These are phyloP conservation scores for Sinocyclocheilus maitianheensis DNA, from an alignment of 2,113 vertebrate genomes.

Conservation along the genomic window DNA sequence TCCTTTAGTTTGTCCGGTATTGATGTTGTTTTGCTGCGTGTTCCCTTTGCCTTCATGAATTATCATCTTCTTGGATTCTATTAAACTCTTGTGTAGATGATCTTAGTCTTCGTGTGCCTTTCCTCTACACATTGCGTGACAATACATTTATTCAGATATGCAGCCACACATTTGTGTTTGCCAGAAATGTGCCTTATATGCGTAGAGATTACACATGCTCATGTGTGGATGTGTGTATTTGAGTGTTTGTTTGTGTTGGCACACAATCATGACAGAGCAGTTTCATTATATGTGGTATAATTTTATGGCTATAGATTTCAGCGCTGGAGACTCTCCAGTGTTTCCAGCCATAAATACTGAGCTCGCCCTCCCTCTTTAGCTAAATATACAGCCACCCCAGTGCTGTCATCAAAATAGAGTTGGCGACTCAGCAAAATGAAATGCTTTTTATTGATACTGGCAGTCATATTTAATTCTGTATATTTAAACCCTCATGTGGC, in stretches of 20 bases:
- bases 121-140: too few species aligned
- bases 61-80: too few species aligned
- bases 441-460: conserved; percentile 63
- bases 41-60: too few species aligned
- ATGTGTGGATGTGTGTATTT: conserved; percentile 1
- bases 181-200: too few species aligned
- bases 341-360: conserved; percentile 61
- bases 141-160: too few species aligned
- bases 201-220: neutral
- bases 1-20: too few species aligned
- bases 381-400: conserved; percentile 60
- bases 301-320: conserved; percentile 57
- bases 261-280: conserved; percentile 53
- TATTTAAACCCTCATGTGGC: conserved; percentile 53
- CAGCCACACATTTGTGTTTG: too few species aligned
- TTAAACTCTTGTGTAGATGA: too few species aligned
- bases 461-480: conserved; percentile 53
- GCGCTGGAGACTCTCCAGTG: conserved; percentile 57
- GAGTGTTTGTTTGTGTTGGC: conserved; percentile 24
- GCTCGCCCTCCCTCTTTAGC: conserved; percentile 52
- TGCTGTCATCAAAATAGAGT: conserved; percentile 67
- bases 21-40: too few species aligned
- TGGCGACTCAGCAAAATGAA: conserved; percentile 63
- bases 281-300: conserved; percentile 55
- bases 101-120: too few species aligned